Evolutionary conservation across 2,888 invertebrate species (phyloP).

Genomic region (Reticulitermes lucifugus): DNA sequence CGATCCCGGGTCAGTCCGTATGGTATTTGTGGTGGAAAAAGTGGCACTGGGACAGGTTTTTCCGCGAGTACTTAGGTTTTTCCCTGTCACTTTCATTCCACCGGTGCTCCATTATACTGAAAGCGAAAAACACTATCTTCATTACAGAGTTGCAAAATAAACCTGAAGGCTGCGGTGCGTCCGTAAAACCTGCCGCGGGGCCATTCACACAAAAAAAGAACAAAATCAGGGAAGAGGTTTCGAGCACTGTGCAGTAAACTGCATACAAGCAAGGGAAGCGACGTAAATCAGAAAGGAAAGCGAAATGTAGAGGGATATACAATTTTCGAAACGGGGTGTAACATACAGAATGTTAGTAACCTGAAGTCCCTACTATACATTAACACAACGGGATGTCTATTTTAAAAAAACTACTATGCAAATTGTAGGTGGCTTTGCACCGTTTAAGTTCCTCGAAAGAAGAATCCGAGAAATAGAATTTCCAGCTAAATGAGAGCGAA

Average conservation of each 20-base stretch:
- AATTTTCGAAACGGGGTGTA: background rate
- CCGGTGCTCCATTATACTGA: no score
- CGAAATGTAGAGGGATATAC: background rate
- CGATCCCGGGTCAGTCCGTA: no score
- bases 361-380: background rate
- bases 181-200: no score
- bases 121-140: no score
- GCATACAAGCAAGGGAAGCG: background rate
- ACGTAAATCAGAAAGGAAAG: background rate
- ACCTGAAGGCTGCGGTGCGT: no score
- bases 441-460: background rate
- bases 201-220: background rate
- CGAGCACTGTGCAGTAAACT: background rate
- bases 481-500: background rate
- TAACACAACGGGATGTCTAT: no score
- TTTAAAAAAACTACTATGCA: background rate
- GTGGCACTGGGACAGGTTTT: no score
- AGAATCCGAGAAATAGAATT: background rate
- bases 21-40: no score
- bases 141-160: no score
- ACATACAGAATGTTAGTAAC: background rate
- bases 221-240: background rate
- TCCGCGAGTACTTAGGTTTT: no score
- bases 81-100: no score
- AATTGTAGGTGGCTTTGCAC: background rate